Base-by-base conservation (phyloP, 2,888 invertebrate genomes). In the Galeopsomyia nigrocyanea region DNA sequence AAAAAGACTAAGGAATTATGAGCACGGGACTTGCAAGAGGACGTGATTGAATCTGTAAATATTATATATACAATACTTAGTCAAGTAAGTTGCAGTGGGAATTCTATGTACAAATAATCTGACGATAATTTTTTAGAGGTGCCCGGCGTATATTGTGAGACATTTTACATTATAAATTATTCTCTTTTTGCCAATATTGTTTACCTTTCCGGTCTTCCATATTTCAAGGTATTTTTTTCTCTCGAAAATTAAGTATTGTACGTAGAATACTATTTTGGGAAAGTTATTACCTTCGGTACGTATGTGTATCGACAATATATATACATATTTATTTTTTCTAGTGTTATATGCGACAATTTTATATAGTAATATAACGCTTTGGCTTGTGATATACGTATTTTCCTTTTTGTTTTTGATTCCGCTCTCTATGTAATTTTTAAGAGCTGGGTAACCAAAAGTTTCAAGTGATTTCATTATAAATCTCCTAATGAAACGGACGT, bases 181-280 rank as follows among this genome's bases (percentile, higher is more conserved):
- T 22, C 39, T 58, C 26, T 68, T 53, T 58, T 63, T 19, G 58
- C 21, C 64, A 50, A 46, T 51, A 22, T 69, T 26, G 16, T 61
- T 68, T 17, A 19, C 5, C 14, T 39, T 61, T 60, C 13, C 13
- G 21, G 73, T 74, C 73, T 74, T 74, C 73, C 73, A 67, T 49
- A 53, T n/a, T 50, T 56, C 14, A 39, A 5, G 10, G 13, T 39
- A 7, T 26, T 49, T 50, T 22, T 39, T 61, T 13, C 19, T 66
- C 19, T 66, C 7, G 13, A 51, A 67, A 57, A 61, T 67, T 5
- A 58, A 67, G 57, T 63, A 56, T 69, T 66, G 47, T 57, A 56
- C 50, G 3, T 46, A 21, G 17, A 50, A 61, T 55, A 7, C 39
- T 63, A 63, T 56, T 22, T 10, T 57, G 22, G 55, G 17, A 19